phyloP scores from a whole-genome alignment of 2,113 vertebrate genomes.

The Oenanthe melanoleuca region DNA sequence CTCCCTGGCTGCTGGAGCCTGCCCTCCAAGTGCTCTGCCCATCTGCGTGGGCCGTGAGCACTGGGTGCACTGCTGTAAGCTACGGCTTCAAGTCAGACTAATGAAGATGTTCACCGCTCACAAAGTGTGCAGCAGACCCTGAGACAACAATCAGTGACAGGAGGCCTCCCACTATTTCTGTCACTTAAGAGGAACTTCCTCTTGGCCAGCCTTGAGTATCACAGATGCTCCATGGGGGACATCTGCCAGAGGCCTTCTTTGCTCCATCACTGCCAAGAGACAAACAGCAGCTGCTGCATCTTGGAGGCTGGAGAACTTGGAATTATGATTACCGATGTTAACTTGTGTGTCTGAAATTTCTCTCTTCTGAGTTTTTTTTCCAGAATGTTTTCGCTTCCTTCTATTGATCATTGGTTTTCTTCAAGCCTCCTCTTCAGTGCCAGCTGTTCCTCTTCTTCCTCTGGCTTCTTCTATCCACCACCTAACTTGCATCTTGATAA shows the following conservation, averaged over 20 bases:
- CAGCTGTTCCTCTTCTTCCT: not conserved
- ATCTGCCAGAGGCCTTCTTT: not conserved
- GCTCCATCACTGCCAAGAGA: not conserved
- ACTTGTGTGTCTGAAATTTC: fast-evolving
- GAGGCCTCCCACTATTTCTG: not conserved
- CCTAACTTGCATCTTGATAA: not conserved
- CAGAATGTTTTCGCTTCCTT: not conserved
- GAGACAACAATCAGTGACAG: not conserved
- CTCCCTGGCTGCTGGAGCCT: not conserved
- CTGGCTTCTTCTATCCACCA: not conserved
- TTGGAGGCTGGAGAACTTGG: not conserved
- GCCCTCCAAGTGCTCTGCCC: not conserved
- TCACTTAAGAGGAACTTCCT: not conserved
- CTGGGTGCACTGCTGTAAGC: not conserved
- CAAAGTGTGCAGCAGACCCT: fast-evolving
- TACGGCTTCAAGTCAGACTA: not conserved
- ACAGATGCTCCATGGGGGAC: not conserved
- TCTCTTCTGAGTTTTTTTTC: not conserved
- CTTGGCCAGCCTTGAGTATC: not conserved
- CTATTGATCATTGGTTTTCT: not conserved
- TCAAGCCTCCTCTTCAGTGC: not conserved
- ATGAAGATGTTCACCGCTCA: not conserved
- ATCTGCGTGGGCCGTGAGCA: fast-evolving
- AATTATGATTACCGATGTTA: not conserved
- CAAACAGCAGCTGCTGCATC: not conserved